Evolutionary conservation across 2,888 invertebrate genomes (phyloP).

Genomic region (Pandemis cinnamomeana): DNA sequence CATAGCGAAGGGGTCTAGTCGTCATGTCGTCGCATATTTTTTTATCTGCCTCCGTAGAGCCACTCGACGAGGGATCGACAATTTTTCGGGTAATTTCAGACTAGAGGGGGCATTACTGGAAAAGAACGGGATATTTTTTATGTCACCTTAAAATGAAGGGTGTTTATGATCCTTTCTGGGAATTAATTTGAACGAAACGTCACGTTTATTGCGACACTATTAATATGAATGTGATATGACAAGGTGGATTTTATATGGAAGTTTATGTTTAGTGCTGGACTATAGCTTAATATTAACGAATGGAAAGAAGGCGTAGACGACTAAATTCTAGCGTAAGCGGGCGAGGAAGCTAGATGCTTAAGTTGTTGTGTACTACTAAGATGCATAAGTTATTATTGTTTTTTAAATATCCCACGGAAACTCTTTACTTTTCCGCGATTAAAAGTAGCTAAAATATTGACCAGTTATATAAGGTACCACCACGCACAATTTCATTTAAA

Average conservation of each 20-base stretch:
- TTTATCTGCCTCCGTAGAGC: constrained; percentile 61
- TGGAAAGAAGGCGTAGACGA: not conserved
- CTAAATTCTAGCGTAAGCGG: too few species aligned
- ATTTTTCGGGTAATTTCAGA: constrained; percentile 62
- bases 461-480: too few species aligned
- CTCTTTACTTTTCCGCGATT: too few species aligned
- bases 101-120: constrained; percentile 53
- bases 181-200: constrained; percentile 37
- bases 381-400: too few species aligned
- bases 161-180: constrained; percentile 26
- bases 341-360: not conserved
- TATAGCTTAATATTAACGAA: not conserved
- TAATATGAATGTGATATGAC: constrained; percentile 27
- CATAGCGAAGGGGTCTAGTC: constrained; percentile 52
- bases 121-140: constrained; percentile 56
- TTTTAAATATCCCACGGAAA: too few species aligned
- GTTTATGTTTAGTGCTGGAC: not conserved
- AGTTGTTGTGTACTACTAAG: too few species aligned
- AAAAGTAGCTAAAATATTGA: too few species aligned
- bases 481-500: too few species aligned
- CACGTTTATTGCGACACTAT: constrained; percentile 27
- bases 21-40: constrained; percentile 66
- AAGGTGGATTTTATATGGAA: not conserved
- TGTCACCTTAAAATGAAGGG: constrained; percentile 36
- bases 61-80: constrained; percentile 54